Conservation (phyloP, 2,797 vertebrate species). For the Pseudomugil gertrudae region DNA sequence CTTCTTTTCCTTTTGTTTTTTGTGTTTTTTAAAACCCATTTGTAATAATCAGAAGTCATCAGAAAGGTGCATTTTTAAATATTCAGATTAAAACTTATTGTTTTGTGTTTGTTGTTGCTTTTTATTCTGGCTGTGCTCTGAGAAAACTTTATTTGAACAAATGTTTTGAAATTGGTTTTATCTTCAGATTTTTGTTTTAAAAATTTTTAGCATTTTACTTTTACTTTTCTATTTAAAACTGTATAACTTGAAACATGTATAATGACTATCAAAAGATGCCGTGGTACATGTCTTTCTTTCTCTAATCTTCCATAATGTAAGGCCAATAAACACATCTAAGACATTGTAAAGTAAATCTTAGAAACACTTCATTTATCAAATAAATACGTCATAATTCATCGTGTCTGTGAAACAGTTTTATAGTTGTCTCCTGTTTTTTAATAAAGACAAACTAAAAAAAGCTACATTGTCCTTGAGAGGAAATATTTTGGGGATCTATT, state of each 20-base stretch:
- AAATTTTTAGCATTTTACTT: background rate
- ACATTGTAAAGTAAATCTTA: background rate
- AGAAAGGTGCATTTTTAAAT: background rate
- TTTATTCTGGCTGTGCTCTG: background rate
- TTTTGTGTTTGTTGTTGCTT: background rate
- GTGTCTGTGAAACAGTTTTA: background rate
- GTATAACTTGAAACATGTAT: background rate
- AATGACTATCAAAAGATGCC: background rate
- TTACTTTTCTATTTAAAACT: background rate
- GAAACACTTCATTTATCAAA: background rate
- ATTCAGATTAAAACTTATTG: background rate
- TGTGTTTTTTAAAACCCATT: too few relatives aligned
- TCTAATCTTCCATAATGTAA: background rate
- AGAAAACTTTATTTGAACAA: background rate
- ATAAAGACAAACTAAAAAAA: background rate
- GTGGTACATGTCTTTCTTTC: background rate
- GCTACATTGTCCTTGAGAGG: background rate
- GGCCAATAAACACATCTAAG: background rate
- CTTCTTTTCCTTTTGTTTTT: background rate
- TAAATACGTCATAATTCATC: background rate
- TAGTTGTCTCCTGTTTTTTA: background rate
- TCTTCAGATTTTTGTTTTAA: background rate
- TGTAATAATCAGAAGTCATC: too few relatives aligned
- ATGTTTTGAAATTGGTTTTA: background rate
- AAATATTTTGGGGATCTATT: background rate